A percentile compares a stretch with the other conserved stretches of the same genome.
These are phyloP conservation scores for Phyto melanocephala DNA, from an alignment of 2,888 invertebrate species.

Conservation along the genomic window DNA sequence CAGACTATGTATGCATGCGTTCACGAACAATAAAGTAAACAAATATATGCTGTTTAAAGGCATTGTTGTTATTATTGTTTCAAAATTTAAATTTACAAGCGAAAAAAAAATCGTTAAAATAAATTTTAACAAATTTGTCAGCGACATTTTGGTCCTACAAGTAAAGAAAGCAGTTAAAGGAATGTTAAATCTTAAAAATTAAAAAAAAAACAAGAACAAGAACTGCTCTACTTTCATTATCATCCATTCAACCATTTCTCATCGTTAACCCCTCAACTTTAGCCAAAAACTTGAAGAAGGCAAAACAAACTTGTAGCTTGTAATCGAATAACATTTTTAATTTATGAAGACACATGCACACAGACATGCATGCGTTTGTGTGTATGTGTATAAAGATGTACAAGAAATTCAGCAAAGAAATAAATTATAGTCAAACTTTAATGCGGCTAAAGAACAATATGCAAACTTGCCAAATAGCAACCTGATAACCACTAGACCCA, in stretches of 20 bases:
- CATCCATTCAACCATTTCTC: neutral
- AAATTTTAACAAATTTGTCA: neutral
- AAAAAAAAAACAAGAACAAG: too few relatives aligned
- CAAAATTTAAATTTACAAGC: neutral
- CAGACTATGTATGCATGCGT: neutral
- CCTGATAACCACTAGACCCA: conserved; percentile 51
- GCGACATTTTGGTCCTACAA: too few relatives aligned
- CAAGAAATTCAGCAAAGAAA: conserved; percentile 30
- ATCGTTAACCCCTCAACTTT: neutral
- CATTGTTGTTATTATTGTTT: neutral
- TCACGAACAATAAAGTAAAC: too few relatives aligned
- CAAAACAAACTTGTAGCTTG: neutral
- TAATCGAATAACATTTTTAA: conserved; percentile 46
- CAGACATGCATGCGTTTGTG: too few relatives aligned
- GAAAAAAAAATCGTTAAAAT: neutral
- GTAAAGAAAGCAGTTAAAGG: too few relatives aligned
- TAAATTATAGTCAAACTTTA: conserved; percentile 38
- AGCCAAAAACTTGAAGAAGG: neutral
- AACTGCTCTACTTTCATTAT: neutral
- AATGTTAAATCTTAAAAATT: too few relatives aligned
- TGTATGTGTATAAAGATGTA: conserved; percentile 17
- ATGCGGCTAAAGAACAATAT: conserved; percentile 11
- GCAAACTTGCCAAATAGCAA: conserved; percentile 33
- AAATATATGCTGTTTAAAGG: neutral
- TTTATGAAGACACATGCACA: conserved; percentile 51